These are phyloP conservation scores for Cololabis saira DNA, from an alignment of 2,113 vertebrate genomes.

Conservation along the genomic window DNA sequence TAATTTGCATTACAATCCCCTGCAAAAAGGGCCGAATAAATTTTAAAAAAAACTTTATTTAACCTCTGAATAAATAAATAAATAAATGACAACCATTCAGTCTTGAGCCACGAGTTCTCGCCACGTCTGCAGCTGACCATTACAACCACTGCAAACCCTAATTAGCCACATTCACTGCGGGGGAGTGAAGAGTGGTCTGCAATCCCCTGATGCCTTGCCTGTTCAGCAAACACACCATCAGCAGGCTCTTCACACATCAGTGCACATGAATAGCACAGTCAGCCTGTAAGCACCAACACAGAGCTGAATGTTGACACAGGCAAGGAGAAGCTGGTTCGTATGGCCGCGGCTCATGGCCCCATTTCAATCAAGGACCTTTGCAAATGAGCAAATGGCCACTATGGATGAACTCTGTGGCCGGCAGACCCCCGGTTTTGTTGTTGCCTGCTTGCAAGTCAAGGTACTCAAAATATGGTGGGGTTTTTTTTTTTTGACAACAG, in stretches of 20 bases:
- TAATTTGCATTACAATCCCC: too few species aligned
- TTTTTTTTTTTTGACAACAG: not conserved
- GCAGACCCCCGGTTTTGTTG: constrained; percentile 28
- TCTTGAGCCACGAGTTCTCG: constrained; percentile 22
- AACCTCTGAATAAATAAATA: constrained; percentile 20
- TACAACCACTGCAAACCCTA: constrained; percentile 68
- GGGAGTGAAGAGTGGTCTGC: constrained; percentile 70
- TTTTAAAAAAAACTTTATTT: not conserved
- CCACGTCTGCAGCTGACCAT: constrained; percentile 65
- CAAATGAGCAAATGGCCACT: constrained; percentile 59
- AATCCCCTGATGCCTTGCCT: constrained; percentile 73
- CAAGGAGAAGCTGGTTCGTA: constrained; percentile 63
- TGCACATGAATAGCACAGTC: constrained; percentile 82
- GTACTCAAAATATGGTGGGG: constrained; percentile 10
- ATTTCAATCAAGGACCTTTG: constrained; percentile 75
- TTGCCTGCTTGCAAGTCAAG: constrained; percentile 15
- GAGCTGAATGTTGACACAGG: constrained; percentile 78
- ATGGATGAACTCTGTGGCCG: constrained; percentile 32
- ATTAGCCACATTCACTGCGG: constrained; percentile 70
- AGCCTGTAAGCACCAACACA: constrained; percentile 77
- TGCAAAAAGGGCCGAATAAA: not conserved
- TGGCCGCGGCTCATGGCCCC: constrained; percentile 58
- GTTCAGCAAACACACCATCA: constrained; percentile 81
- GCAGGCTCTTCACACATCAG: constrained; percentile 81
- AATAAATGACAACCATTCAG: constrained; percentile 21